phyloP scores from a whole-genome alignment of 2,113 vertebrate genomes.

The Aptenodytes patagonicus region DNA sequence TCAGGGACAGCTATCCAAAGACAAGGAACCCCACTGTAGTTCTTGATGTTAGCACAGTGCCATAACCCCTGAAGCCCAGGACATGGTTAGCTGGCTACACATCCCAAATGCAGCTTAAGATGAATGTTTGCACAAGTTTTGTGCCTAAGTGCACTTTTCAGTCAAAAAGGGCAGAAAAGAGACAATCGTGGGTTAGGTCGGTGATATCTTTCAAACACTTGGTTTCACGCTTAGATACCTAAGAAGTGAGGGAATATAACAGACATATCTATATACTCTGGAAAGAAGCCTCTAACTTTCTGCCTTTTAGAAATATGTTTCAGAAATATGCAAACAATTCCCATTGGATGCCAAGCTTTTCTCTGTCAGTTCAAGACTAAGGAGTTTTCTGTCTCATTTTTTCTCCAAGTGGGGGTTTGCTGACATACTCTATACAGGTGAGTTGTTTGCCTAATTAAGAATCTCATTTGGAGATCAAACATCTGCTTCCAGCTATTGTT shows the following conservation, averaged over 20 bases:
- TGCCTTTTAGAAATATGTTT: not conserved
- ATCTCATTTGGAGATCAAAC: not conserved
- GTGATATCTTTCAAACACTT: not conserved
- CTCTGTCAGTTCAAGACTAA: not conserved
- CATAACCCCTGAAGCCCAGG: not conserved
- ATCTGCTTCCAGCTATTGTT: not conserved
- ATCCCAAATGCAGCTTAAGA: not conserved
- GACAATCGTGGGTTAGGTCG: not conserved
- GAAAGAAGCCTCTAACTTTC: not conserved
- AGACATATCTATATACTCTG: not conserved
- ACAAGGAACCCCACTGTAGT: not conserved
- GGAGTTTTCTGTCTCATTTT: not conserved
- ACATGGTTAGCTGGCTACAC: not conserved
- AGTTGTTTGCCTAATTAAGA: not conserved
- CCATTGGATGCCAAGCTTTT: not conserved
- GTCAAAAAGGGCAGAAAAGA: not conserved
- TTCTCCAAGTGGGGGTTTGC: not conserved
- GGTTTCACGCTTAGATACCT: not conserved
- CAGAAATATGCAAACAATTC: not conserved
- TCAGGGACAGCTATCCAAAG: not conserved
- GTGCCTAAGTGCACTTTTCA: not conserved
- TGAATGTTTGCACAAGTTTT: not conserved
- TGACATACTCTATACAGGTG: not conserved
- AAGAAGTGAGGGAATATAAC: not conserved
- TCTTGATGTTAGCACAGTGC: not conserved